Evolutionary conservation across 2,888 invertebrate species (phyloP).

Genomic region (Silvanus unidentatus): DNA sequence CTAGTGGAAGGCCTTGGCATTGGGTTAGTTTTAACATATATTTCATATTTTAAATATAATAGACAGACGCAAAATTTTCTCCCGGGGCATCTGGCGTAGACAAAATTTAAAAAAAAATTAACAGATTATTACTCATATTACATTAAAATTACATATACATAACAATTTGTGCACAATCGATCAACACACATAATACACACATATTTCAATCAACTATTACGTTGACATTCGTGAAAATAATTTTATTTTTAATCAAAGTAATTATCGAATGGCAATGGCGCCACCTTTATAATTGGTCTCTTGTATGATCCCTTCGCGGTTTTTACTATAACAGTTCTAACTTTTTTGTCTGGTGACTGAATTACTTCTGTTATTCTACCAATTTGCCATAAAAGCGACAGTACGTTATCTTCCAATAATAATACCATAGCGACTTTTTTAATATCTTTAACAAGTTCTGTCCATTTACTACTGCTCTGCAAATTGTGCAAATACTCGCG

Average conservation of each 20-base stretch:
- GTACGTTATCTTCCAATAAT: constrained; percentile 3
- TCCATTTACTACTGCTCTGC: constrained; percentile 19
- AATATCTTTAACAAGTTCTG: background rate
- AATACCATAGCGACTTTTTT: constrained; percentile 5
- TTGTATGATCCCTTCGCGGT: constrained; percentile 1
- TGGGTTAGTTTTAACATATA: too few species aligned
- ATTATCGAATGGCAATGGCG: constrained; percentile 1
- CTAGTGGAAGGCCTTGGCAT: too few species aligned
- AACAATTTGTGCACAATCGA: too few species aligned
- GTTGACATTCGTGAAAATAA: background rate
- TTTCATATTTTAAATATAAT: too few species aligned
- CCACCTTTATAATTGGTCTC: constrained; percentile 3
- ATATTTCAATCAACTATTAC: too few species aligned
- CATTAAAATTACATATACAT: too few species aligned
- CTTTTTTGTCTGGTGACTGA: constrained; percentile 1
- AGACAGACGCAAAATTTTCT: too few species aligned
- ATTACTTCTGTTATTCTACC: constrained; percentile 4
- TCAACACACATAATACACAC: too few species aligned
- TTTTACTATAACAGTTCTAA: constrained; percentile 4
- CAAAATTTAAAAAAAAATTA: too few species aligned
- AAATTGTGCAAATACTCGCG: constrained; percentile 24
- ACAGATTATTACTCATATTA: too few species aligned
- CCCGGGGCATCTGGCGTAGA: too few species aligned
- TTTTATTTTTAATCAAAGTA: background rate
- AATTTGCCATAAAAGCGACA: constrained; percentile 6